Evolutionary conservation across 1,140 invertebrate species (phyloP), one percentile per base, ranked within the genome.

Genomic region (Atopsyche davidsoni): DNA sequence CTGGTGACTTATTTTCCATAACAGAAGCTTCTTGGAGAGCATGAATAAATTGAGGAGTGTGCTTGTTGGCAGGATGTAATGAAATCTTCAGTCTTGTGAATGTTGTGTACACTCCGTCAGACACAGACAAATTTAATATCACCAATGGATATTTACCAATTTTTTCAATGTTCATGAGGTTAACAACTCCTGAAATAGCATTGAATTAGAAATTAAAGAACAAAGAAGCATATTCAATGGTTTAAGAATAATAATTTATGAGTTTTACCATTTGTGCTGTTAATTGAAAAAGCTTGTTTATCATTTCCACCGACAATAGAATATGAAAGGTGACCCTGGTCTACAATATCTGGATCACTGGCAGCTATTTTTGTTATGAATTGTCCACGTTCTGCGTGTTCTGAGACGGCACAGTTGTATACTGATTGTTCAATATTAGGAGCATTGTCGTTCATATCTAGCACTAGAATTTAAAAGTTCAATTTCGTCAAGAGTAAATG

Each of bases 291-390:
- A 0, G 83, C 83, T 66, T 89, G 86, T 54, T 85, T 79, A 44
- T 88, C 82, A 65, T 92, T 91, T n/a, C 90, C 89, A 17, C 84
- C 83, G 1, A 89, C 82, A 35, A 94, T 92, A 18, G 84, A 81
- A 63, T 93, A 95, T 1, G 70, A 74, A 2, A 95, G 67, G 36
- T 75, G 78, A 23, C 74, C 75, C 39, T 79, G 78, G 64, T 92
- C 87, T 10, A 81, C 77, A 34, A 75, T 70, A 67, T 94, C 91
- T 1, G 82, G 79, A 73, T 95, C 92, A 58, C 81, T 84, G 0
- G 89, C 92, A 9, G 80, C 79, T 1, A 93, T 83, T 55, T 87
- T 79, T 1, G 84, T 87, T 1, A 94, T 86, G 63, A 94, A 89
- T 65, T 92, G 88, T 14, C 87, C 88, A 18, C 88, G 72, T 53